Evolutionary conservation across 2,797 vertebrate species (phyloP).

Genomic region (Myiotriccus ornatus): DNA sequence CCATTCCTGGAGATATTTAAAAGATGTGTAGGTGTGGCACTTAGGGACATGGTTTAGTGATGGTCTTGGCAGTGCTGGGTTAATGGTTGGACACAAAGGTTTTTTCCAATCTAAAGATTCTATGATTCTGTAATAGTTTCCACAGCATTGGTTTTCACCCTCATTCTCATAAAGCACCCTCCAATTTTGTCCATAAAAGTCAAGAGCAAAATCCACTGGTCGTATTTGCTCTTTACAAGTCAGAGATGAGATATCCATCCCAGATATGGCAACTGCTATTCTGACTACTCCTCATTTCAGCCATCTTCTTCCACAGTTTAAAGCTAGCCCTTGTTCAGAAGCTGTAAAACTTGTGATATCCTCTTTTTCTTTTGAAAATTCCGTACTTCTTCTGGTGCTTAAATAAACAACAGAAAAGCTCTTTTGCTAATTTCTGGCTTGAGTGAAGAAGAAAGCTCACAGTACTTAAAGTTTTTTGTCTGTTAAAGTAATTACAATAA

Average conservation of each 20-base stretch:
- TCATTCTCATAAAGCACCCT: neutral
- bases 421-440: constrained; percentile 38
- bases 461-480: constrained; percentile 5
- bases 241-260: neutral
- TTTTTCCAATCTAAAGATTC: neutral
- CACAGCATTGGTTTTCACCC: neutral
- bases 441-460: constrained; percentile 5
- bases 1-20: neutral
- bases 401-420: constrained; percentile 28
- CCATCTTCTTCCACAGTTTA: neutral
- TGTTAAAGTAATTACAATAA: constrained; percentile 51
- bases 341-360: neutral
- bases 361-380: neutral
- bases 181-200: neutral
- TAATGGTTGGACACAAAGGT: neutral
- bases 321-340: neutral
- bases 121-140: neutral
- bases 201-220: neutral
- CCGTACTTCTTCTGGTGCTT: neutral
- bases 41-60: neutral
- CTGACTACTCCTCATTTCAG: neutral
- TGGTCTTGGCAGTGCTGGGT: neutral
- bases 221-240: neutral
- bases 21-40: no score
- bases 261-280: neutral